Base-by-base conservation (phyloP, 2,888 invertebrate species). In the Priocnemis perturbator region DNA sequence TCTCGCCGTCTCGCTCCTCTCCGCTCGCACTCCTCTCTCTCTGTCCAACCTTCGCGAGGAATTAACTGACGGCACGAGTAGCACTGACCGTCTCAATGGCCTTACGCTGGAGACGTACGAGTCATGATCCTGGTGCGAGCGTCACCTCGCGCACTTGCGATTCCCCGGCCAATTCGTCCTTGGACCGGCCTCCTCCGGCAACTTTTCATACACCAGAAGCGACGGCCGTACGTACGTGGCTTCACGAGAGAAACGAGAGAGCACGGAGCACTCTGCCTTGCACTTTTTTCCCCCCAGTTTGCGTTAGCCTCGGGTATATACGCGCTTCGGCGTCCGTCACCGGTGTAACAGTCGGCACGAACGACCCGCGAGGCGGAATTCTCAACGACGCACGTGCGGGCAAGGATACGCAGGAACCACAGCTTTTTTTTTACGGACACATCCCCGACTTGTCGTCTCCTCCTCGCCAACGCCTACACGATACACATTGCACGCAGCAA, bases 391-490 rank as follows among this genome's bases (percentile, higher is more conserved):
- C 80, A 78, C 79, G 75, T 73, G 77, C 72, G 71, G 71, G 62
- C 72, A 23, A 73, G 71, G 67, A 67, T 77, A 77, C 74, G 75
- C 74, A 70, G 62, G 76, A 69, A 66, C 71, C 82, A 72, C 81
- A 66, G 66, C 48, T 70, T 30, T 73, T 76, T n/a, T 73, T 79
- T 79, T 71, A 76, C 80, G 80, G 76, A 78, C 79, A 81, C 77
- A 80, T 81, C 73, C 77, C 78, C 80, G 73, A 74, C 81, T 80
- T 71, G 75, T 76, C 80, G 75, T 76, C 80, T 77, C 82, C 73
- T 77, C 78, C 81, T 86, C 85, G 87, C 87, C 87, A 87, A 87
- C 87, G 87, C 87, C 87, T 87, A 87, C 87, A 85, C 87, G 86
- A 86, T 87, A 86, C 86, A 87, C 86, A 87, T 84, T 85, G 83